Evolutionary conservation across 1,140 invertebrate species (phyloP).

Genomic region (Drosophila orosa): DNA sequence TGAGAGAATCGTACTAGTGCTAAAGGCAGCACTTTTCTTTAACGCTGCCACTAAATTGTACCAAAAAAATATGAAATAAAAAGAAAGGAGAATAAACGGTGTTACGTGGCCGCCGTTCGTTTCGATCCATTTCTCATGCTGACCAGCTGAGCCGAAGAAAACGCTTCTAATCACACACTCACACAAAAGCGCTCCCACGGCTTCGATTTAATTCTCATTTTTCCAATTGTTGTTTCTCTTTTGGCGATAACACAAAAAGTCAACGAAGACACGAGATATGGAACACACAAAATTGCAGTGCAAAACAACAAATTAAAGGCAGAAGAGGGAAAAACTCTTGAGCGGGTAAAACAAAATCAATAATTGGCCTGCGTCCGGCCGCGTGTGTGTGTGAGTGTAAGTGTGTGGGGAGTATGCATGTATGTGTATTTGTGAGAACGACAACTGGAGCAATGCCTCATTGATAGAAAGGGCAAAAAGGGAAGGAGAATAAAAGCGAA

Average conservation of each 20-base stretch:
- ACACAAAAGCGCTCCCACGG: background rate
- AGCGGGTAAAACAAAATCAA: constrained; percentile 68
- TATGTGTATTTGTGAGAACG: constrained; percentile 23
- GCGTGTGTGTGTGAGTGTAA: constrained; percentile 33
- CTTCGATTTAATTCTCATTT: constrained; percentile 8
- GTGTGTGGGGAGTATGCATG: constrained; percentile 20
- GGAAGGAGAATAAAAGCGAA: constrained; percentile 8
- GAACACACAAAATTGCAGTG: constrained; percentile 22
- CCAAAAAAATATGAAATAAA: constrained; percentile 11
- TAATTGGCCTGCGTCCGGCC: constrained; percentile 66
- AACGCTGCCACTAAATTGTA: constrained; percentile 56
- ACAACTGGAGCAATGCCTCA: constrained; percentile 69
- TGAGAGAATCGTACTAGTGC: constrained; percentile 40
- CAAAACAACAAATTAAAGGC: constrained; percentile 1
- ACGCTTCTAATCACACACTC: constrained; percentile 19
- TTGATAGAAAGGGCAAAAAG: constrained; percentile 36
- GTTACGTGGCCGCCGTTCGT: constrained; percentile 45
- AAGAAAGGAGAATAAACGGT: constrained; percentile 13
- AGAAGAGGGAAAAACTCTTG: constrained; percentile 13
- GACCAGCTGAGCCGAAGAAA: constrained; percentile 22
- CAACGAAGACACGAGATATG: constrained; percentile 8
- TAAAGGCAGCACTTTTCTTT: constrained; percentile 33
- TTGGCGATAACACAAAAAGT: background rate
- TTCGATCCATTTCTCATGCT: constrained; percentile 18
- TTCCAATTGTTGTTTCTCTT: background rate